Base-by-base conservation (phyloP, 2,797 vertebrate species). In the Phataginus tetradactyla region DNA sequence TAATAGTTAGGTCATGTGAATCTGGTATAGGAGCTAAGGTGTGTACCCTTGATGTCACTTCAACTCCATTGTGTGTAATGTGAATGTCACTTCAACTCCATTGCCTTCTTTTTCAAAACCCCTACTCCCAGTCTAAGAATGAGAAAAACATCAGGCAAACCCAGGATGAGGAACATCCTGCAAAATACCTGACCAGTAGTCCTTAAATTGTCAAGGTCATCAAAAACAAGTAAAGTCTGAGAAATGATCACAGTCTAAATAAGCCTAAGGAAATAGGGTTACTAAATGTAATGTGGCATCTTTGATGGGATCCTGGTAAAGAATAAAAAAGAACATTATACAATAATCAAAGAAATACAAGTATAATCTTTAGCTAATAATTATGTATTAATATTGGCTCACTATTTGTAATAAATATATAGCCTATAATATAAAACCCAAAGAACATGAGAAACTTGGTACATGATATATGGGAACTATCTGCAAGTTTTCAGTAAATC, bases 1-100 rank as follows among this genome's bases (percentile, higher is more conserved):
- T 99, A 99, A 99, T 98, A 98, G 97, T 98, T 86, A 96, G 98
- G 98, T 99, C 98, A 95, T 97, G 94, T 96, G 96, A 79, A 66
- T 98, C 98, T 98, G 99, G 98, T 96, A 97, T 98, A 98, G 98
- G 98, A 97, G 93, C 97, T 97, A 55, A 81, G 25, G 5, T 32
- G 1, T 63, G 9, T 7, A 21, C 7, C 7, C 29, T 63, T 21
- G 13, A 14, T 39, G 49, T 6, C 3, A 53, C 3, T 49, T 61
- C 13, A 18, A 3, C 13, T 91, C 12, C 77, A 5, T 79, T 37
- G 20, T 12, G 53, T 61, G 12, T 63, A 32, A 78, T 53, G 2
- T 37, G 14, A 94, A 32, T 32, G 18, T 6, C 3, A 53, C 3
- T 49, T 61, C 13, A 18, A 3, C 13, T 91, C 12, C 77, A 5